Conservation (phyloP, 1,140 invertebrate genomes). For the Brachionus rubens region DNA sequence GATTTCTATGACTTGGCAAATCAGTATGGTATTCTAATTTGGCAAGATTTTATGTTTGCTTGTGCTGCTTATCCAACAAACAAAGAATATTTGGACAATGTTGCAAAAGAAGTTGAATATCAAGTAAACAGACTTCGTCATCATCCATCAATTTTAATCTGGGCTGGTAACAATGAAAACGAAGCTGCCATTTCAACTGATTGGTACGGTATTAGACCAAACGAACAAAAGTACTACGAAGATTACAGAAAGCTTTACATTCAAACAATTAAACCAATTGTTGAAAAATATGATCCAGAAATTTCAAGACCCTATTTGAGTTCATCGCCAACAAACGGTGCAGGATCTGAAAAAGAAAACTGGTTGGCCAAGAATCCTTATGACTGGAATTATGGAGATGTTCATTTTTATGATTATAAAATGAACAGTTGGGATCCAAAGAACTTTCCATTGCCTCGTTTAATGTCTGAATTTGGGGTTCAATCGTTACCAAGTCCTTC, state of each 20-base stretch:
- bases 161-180: conserved; percentile 95
- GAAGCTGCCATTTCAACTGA: conserved; percentile 79
- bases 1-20: conserved; percentile 76
- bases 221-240: conserved; percentile 59
- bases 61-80: conserved; percentile 87
- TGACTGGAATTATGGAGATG: conserved; percentile 78
- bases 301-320: conserved; percentile 68
- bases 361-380: conserved; percentile 75
- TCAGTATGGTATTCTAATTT: conserved; percentile 60
- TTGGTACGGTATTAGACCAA: conserved; percentile 65
- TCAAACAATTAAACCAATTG: conserved; percentile 69
- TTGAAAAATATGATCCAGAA: conserved; percentile 65
- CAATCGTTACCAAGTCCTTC: conserved; percentile 76
- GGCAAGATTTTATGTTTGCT: conserved; percentile 86
- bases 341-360: conserved; percentile 68
- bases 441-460: conserved; percentile 75
- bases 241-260: conserved; percentile 87
- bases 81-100: conserved; percentile 69
- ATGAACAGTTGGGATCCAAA: conserved; percentile 74
- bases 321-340: conserved; percentile 89
- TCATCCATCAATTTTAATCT: conserved; percentile 81
- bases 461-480: conserved; percentile 91
- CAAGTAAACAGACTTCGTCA: conserved; percentile 74
- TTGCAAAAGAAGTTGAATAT: conserved; percentile 70
- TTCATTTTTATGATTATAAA: conserved; percentile 87